Percentiles rank a stretch among this genome's conserved stretches.
Conservation (phyloP, 2,113 vertebrate genomes). For the Onychostruthus taczanowskii region DNA sequence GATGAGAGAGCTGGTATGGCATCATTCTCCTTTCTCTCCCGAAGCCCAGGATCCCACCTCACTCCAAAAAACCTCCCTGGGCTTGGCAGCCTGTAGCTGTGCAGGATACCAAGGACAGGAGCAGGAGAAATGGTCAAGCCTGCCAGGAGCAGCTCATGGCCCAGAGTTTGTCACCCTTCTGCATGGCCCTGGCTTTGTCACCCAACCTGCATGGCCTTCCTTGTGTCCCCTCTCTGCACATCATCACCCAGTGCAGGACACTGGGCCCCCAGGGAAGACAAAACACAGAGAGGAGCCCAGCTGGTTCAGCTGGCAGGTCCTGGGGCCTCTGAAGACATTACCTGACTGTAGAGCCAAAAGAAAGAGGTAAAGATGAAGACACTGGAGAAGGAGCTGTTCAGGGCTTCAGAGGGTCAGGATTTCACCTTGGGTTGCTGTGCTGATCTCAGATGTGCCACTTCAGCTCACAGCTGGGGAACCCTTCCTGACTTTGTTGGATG, state of each 20-base stretch:
- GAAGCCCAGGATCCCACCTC: background rate
- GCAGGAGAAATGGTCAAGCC: background rate
- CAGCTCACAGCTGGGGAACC: background rate
- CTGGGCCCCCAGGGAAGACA: background rate
- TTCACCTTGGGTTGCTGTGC: background rate
- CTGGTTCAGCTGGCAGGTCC: background rate
- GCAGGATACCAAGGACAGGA: background rate
- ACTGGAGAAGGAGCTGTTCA: background rate
- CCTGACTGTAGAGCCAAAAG: background rate
- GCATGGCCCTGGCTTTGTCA: fast-evolving
- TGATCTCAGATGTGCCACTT: background rate
- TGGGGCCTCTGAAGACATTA: background rate
- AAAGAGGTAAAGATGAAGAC: background rate
- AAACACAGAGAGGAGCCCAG: background rate
- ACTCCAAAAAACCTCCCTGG: background rate
- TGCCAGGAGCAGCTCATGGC: fast-evolving
- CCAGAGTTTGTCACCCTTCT: background rate
- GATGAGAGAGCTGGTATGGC: background rate
- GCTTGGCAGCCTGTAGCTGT: background rate
- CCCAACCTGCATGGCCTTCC: background rate
- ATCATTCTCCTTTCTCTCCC: background rate
- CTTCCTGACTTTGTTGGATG: background rate
- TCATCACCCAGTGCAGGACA: background rate
- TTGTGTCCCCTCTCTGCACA: background rate
- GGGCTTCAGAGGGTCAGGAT: background rate